These are phyloP conservation scores for Lacanobia oleracea DNA, from an alignment of 2,888 invertebrate species.

Conservation along the genomic window DNA sequence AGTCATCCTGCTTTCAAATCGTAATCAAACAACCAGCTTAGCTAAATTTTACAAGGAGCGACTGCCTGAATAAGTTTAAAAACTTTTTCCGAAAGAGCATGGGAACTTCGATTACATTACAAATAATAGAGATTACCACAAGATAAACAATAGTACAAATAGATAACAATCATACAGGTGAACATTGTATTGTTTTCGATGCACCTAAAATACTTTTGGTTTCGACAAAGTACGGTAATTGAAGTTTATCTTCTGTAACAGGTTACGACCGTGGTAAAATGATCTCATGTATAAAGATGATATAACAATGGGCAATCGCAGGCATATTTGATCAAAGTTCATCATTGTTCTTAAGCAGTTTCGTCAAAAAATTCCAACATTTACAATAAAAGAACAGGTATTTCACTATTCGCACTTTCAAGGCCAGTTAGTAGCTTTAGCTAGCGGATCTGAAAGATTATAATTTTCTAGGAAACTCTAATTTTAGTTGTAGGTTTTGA, in stretches of 20 bases:
- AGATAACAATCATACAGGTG: background rate
- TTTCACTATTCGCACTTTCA: constrained; percentile 42
- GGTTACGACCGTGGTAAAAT: constrained; percentile 67
- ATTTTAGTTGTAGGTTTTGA: background rate
- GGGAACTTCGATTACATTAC: constrained; percentile 12
- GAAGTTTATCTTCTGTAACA: constrained; percentile 48
- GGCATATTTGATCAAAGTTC: constrained; percentile 68
- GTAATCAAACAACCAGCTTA: background rate
- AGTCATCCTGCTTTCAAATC: background rate
- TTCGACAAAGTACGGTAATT: constrained; percentile 53
- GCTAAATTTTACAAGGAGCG: background rate
- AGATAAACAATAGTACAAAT: constrained; percentile 25
- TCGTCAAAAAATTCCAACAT: constrained; percentile 57
- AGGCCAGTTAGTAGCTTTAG: constrained; percentile 43
- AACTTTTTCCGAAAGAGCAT: background rate
- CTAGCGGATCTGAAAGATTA: constrained; percentile 3
- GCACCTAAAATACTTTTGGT: constrained; percentile 54
- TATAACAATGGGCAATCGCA: constrained; percentile 71
- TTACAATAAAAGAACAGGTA: constrained; percentile 38
- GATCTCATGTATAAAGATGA: constrained; percentile 65
- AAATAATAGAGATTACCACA: constrained; percentile 14
- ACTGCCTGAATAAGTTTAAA: background rate
- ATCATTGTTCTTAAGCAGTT: constrained; percentile 62
- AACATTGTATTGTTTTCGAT: constrained; percentile 35
- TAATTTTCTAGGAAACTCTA: background rate